phyloP scores from a whole-genome alignment of 2,113 vertebrate genomes.

The Eudyptes chrysolophus region DNA sequence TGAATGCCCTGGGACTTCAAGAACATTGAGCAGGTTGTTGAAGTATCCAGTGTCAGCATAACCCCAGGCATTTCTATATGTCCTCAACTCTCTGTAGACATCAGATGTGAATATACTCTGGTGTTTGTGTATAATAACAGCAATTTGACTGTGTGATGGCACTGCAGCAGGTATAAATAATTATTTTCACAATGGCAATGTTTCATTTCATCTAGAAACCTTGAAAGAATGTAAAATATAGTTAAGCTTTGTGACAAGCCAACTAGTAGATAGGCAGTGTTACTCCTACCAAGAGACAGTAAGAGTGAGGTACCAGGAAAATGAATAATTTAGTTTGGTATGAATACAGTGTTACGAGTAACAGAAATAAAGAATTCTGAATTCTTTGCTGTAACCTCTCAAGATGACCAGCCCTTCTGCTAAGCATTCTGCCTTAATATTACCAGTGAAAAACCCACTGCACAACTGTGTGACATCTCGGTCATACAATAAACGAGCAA shows the following conservation, averaged over 20 bases:
- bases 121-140: not conserved
- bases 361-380: not conserved
- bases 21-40: not conserved
- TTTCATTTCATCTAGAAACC: not conserved
- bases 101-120: not conserved
- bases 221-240: not conserved
- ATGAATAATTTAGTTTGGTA: not conserved
- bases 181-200: not conserved
- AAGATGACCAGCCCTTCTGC: not conserved
- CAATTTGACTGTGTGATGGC: not conserved
- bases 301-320: not conserved
- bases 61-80: not conserved
- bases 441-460: not conserved
- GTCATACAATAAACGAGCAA: not conserved
- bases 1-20: not conserved
- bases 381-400: not conserved
- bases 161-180: not conserved
- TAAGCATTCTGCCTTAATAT: not conserved
- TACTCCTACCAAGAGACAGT: not conserved
- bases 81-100: not conserved
- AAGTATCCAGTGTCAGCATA: not conserved
- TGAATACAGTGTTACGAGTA: not conserved
- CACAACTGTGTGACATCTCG: not conserved
- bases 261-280: not conserved
- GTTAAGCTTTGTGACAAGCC: not conserved